Conservation (phyloP, 2,888 invertebrate species). For the Dendrolimus houi region DNA sequence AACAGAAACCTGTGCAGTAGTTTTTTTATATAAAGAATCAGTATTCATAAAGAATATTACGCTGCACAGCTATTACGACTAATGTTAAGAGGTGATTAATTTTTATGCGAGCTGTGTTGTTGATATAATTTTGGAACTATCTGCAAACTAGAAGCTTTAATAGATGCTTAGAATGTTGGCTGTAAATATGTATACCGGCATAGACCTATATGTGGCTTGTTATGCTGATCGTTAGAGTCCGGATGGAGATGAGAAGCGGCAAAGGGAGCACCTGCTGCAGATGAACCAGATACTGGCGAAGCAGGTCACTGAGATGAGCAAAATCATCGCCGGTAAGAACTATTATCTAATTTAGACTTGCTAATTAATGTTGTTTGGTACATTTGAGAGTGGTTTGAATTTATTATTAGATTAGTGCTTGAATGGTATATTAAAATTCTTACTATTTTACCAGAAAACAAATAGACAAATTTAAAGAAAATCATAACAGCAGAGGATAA, state of each 20-base stretch:
- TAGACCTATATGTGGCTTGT: conserved; percentile 49
- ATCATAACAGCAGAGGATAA: too few species aligned
- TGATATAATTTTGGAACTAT: conserved; percentile 13
- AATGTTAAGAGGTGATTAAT: too few species aligned
- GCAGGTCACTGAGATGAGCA: conserved; percentile 96
- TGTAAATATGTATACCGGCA: conserved; percentile 51
- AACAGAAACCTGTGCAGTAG: too few species aligned
- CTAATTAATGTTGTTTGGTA: neutral
- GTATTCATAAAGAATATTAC: too few species aligned
- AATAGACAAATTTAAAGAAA: neutral
- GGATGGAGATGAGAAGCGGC: conserved; percentile 89
- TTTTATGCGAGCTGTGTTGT: too few species aligned
- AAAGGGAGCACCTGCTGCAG: conserved; percentile 91
- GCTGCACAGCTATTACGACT: too few species aligned
- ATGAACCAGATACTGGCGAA: conserved; percentile 94
- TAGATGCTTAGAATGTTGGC: conserved; percentile 69
- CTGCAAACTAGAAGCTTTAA: conserved; percentile 30
- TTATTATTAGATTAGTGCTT: neutral
- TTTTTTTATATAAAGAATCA: too few species aligned
- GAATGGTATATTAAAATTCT: neutral
- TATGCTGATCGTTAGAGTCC: conserved; percentile 77
- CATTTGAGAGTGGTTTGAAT: neutral
- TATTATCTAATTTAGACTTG: neutral
- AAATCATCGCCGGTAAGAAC: conserved; percentile 93
- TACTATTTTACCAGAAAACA: neutral